phyloP scores from a whole-genome alignment of 2,797 vertebrate genomes.

The Hipposideros larvatus region DNA sequence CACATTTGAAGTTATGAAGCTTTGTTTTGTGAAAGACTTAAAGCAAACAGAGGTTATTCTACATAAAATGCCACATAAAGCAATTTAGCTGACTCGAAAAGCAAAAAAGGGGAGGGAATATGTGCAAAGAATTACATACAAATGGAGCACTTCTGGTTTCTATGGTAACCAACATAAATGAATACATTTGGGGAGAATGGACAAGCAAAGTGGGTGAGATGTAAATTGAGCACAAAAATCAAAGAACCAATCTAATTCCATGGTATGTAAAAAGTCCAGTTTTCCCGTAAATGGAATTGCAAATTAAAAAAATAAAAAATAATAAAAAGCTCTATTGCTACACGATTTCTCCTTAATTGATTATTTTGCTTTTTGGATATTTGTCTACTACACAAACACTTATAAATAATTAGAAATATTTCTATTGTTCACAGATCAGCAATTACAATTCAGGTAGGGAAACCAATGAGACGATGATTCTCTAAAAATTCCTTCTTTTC shows the following conservation, averaged over 20 bases:
- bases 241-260: conserved; percentile 49
- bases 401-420: conserved; percentile 55
- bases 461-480: not conserved
- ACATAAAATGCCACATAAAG: conserved; percentile 56
- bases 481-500: not conserved
- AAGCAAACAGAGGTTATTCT: conserved; percentile 56
- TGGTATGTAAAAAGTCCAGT: conserved; percentile 10
- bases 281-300: conserved; percentile 10
- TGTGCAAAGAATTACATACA: conserved; percentile 58
- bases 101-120: conserved; percentile 57
- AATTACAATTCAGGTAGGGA: not conserved
- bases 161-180: conserved; percentile 83
- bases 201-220: conserved; percentile 77
- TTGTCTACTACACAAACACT: conserved; percentile 18
- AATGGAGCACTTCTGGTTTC: conserved; percentile 81
- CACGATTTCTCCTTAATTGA: not conserved
- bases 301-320: not conserved
- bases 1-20: not conserved
- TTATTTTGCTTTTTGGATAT: conserved; percentile 8
- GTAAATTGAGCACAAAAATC: conserved; percentile 80
- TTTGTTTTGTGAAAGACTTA: conserved; percentile 61
- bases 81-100: conserved; percentile 67
- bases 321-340: not conserved
- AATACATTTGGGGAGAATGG: conserved; percentile 80
- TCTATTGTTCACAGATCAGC: not conserved